Conservation (phyloP, 2,888 invertebrate species). For the Ischnura elegans region DNA sequence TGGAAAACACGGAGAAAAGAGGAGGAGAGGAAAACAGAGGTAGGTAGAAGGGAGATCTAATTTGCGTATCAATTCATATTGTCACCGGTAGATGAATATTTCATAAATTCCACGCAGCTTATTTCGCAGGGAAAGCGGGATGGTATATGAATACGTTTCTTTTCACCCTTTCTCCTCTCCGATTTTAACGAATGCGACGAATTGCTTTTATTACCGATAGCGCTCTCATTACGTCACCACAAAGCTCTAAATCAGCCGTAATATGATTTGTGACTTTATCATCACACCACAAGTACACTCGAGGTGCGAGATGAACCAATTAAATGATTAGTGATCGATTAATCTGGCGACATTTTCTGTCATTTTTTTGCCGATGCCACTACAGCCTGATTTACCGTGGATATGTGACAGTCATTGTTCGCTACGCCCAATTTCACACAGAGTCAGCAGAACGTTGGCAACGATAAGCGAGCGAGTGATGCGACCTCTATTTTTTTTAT, state of each 20-base stretch:
- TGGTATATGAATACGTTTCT: background rate
- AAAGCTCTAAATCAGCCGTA: conserved; percentile 25
- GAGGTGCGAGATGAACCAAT: conserved; percentile 15
- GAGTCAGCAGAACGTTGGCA: background rate
- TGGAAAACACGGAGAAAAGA: too few relatives aligned
- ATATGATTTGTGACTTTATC: conserved; percentile 44
- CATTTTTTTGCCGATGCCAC: background rate
- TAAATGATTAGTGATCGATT: conserved; percentile 37
- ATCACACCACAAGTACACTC: background rate
- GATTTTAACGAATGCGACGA: background rate
- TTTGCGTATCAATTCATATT: conserved; percentile 39
- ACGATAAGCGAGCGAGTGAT: background rate
- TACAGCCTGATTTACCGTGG: background rate
- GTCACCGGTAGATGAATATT: conserved; percentile 40
- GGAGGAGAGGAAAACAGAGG: too few relatives aligned
- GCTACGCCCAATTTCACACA: background rate
- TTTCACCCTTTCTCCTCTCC: too few relatives aligned
- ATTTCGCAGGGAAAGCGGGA: background rate
- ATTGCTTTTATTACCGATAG: conserved; percentile 27
- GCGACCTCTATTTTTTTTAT: background rate
- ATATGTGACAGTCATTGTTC: background rate
- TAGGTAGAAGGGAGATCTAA: background rate
- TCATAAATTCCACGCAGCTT: conserved; percentile 40
- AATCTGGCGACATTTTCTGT: background rate
- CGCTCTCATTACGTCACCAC: conserved; percentile 47